A percentile compares a stretch with the other conserved stretches of the same genome.
phyloP scores from a whole-genome alignment of 2,888 invertebrate species.

The Isotomurus palustris region DNA sequence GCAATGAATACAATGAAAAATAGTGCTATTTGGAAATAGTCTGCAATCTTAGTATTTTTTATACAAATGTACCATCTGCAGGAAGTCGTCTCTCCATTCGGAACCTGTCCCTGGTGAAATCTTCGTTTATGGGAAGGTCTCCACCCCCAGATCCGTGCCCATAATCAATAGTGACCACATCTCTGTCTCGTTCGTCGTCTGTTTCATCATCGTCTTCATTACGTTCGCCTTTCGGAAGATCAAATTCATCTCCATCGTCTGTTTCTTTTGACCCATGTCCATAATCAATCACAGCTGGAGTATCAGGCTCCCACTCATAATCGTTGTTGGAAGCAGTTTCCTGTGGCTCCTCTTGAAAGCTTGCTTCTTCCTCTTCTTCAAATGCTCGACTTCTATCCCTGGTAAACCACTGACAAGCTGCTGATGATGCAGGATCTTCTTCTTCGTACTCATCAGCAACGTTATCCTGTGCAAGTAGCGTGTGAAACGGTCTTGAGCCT shows the following conservation, averaged over 20 bases:
- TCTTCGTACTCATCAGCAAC: background rate
- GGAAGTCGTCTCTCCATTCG: too few species aligned
- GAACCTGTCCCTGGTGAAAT: background rate
- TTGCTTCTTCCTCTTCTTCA: background rate
- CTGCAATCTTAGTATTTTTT: too few species aligned
- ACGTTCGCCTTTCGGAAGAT: slow-evolving; percentile 31
- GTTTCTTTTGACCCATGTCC: slow-evolving; percentile 20
- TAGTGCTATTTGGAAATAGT: too few species aligned
- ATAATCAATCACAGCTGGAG: slow-evolving; percentile 40
- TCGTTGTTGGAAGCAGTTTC: slow-evolving; percentile 10
- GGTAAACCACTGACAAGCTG: slow-evolving; percentile 20
- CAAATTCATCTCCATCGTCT: slow-evolving; percentile 21
- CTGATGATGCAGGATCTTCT: background rate
- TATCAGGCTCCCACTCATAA: slow-evolving; percentile 21
- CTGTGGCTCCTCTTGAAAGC: background rate
- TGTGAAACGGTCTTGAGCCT: background rate
- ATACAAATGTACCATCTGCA: too few species aligned
- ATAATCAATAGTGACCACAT: slow-evolving; percentile 42
- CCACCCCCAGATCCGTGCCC: slow-evolving; percentile 26
- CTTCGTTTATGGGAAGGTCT: background rate
- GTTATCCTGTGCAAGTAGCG: background rate
- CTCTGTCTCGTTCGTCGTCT: slow-evolving; percentile 19
- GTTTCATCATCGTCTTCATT: slow-evolving; percentile 21
- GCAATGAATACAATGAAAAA: too few species aligned
- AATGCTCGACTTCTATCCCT: slow-evolving; percentile 21